These are phyloP conservation scores for Eulithis prunata DNA, from an alignment of 2,888 invertebrate genomes.

Conservation along the genomic window DNA sequence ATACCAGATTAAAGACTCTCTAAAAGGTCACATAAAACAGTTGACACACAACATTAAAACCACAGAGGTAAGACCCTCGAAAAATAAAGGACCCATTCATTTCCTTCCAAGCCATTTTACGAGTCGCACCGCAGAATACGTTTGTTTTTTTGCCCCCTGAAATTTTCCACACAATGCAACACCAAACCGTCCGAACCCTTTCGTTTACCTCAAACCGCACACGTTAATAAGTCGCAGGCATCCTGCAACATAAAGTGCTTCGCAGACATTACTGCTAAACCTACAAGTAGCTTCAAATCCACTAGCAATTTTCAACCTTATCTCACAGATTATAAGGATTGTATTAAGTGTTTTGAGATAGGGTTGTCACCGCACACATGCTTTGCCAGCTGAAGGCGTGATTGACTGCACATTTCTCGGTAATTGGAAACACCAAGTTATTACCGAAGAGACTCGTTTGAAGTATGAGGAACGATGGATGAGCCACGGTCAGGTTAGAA, in stretches of 20 bases:
- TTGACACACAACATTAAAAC: not conserved
- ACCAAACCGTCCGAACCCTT: slow-evolving; percentile 26
- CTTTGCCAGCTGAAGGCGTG: slow-evolving; percentile 57
- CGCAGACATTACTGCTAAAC: slow-evolving; percentile 31
- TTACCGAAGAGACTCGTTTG: slow-evolving; percentile 54
- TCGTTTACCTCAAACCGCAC: slow-evolving; percentile 37
- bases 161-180: slow-evolving; percentile 35
- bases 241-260: slow-evolving; percentile 39
- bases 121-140: slow-evolving; percentile 32
- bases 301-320: slow-evolving; percentile 12
- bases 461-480: slow-evolving; percentile 45
- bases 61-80: not conserved
- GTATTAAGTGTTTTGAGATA: not conserved
- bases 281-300: slow-evolving; percentile 12
- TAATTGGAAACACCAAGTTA: slow-evolving; percentile 69
- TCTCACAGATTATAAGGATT: not conserved
- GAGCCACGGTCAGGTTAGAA: slow-evolving; percentile 34
- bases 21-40: not conserved
- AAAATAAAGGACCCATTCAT: not conserved
- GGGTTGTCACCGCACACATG: slow-evolving; percentile 52
- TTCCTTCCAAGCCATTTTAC: slow-evolving; percentile 18
- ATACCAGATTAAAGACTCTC: no score
- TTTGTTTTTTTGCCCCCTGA: slow-evolving; percentile 33
- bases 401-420: slow-evolving; percentile 67
- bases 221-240: slow-evolving; percentile 40